Base-by-base conservation (phyloP, 2,113 vertebrate genomes). In the Pseudopipra pipra region DNA sequence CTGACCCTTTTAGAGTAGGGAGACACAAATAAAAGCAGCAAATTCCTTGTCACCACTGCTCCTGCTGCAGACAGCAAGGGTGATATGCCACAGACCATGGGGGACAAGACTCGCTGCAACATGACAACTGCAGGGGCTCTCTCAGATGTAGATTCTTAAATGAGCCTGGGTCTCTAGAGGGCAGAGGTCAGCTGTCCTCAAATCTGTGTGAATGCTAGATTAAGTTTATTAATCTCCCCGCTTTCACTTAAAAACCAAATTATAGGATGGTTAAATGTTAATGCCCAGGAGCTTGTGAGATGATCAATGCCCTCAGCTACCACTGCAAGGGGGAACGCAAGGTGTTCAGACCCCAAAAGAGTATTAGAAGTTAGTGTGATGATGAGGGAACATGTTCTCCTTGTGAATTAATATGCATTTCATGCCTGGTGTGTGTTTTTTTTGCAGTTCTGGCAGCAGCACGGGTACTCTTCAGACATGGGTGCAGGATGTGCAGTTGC, bases 241-340 rank as follows among this genome's bases (percentile, higher is more conserved):
- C 91, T 96, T 97, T 96, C 96, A 96, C 95, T 95, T 87, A 87
- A 96, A 95, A 96, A 95, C 6, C 89, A 95, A 96, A 96, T 91
- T 94, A 82, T 58, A 52, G 62, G 84, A 59, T 56, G 76, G 70
- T 82, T 96, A 89, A 94, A 93, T 35, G 79, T 51, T 90, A 92
- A 93, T 72, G 79, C 76, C 75, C 0, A 0, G 21, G 65, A 92
- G 85, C 47, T 61, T 16, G 28, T 8, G 87, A 67, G 56, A 68
- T 0, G 17, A 82, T 28, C 75, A 58, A 54, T 55, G 54, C 51
- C 59, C 75, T 91, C 41, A 25, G 89, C 27, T 35, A 22, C 35
- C 22, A 2, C 88, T 44, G 71, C 54, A 35, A 43, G 35, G 41
- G 49, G 39, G 19, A 52, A 85, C 71, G 14, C 24, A 24, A 65